Evolutionary conservation across 1,140 invertebrate species (phyloP), one percentile per base, ranked within the genome.

Genomic region (Heliconius congener): DNA sequence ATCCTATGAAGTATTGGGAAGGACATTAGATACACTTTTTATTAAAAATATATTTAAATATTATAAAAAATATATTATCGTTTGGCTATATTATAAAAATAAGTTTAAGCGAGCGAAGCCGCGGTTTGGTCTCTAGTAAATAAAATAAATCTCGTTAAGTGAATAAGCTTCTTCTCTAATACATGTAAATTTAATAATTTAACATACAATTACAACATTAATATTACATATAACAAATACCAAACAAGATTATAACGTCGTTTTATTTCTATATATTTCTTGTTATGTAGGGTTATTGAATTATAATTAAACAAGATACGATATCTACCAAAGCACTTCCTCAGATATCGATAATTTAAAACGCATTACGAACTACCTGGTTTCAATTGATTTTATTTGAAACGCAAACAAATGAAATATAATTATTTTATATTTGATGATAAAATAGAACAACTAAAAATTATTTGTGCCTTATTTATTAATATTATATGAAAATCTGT

Each of bases 281-380:
- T 66, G 60, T 66, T 66, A 66, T 66, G 60, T 66, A 66, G 60
- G 60, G 60, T 66, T 66, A 66, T 66, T 66, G 60, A 66, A 66
- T 66, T 66, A 66, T 66, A 66, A 66, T 66, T 66, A 66, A 66
- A 66, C 60, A 66, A 66, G 60, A 66, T 66, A 66, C 60, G 60
- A 66, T 66, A 66, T 66, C 60, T 66, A 66, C 27, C 27, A 13
- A 66, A 66, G 60, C 60, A 66, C 60, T 66, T 66, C 60, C 60
- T 66, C 60, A 66, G 60, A 66, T 66, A 66, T n/a, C 60, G 60
- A 66, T 66, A 66, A 66, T 66, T 66, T 66, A 66, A 66, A 66
- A 27, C 60, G 60, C 60, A 66, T 66, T 66, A 66, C 27, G 30
- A 30, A 66, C 60, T 16, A 30, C 60, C 60, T 66, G 23, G 60